Base-by-base conservation (phyloP, 37 sponge, comb jelly and placozoan genomes). In the Halisarca cf. caerulea region DNA sequence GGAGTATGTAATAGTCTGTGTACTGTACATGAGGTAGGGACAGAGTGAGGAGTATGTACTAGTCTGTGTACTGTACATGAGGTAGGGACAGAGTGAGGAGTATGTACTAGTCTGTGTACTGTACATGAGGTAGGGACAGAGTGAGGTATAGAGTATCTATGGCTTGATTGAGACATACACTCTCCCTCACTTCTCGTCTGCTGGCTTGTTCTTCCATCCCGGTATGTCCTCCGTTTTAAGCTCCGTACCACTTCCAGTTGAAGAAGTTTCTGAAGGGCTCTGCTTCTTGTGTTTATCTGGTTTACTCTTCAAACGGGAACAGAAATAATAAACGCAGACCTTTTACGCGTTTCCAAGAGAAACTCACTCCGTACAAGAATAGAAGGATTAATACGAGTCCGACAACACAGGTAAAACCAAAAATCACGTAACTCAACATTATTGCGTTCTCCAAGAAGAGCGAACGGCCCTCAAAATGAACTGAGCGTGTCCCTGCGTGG, bases 341-440 rank as follows among this genome's bases (percentile, higher is more conserved):
- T n/a, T 20, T 28, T 62, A 62, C 30, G 4, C 64, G 15, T 28
- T 15, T 20, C 17, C 17, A 55, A 30, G 30, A 28, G 25, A 62
- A 28, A 62, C 38, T 17, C 25, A 44, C 37, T 4, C 71, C 42
- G 28, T 54, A 85, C 61, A 80, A 81, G 71, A 73, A 69, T 62
- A 81, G 44, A 34, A 92, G 85, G 44, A 89, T 68, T 34, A 92
- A 58, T 2, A 89, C 24, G 41, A 92, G 80, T 20, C 93, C 93
- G 21, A 90, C 62, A 17, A 90, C 82, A 0, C 88, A 91, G 0
- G 94, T 87, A 59, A 87, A 83, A 8, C 91, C 94, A 51, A 93
- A 93, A 27, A 93, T 83, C 36, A 90, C 86, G 43, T 89, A 90
- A 44, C 90, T 88, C 68, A 92, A 47, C 92, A n/a, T n/a, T n/a